Percentiles rank a stretch among this genome's conserved stretches.
These are phyloP conservation scores for Hirtodrosophila confusa DNA, from an alignment of 2,888 invertebrate genomes.

Conservation along the genomic window DNA sequence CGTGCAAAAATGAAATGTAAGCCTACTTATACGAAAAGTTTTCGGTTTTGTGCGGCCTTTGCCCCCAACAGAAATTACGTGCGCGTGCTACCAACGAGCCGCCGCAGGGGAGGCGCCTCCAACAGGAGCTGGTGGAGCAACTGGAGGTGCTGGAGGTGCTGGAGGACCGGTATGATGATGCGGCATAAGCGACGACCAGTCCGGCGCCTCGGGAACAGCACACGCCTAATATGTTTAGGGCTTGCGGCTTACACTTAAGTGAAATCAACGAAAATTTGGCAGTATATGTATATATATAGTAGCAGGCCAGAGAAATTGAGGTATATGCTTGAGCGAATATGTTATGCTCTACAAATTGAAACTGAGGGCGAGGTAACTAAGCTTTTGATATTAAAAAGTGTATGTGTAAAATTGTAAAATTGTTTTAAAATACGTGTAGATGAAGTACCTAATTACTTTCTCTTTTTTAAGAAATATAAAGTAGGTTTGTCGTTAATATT, in stretches of 20 bases:
- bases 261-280: conserved; percentile 69
- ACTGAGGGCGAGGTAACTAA: no score
- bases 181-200: conserved; percentile 55
- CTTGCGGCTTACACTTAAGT: conserved; percentile 68
- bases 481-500: no score
- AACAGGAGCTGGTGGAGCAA: conserved; percentile 13
- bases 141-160: background rate
- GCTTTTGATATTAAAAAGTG: no score
- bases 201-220: conserved; percentile 24
- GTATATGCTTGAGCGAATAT: background rate
- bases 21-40: conserved; percentile 53
- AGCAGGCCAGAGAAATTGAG: background rate
- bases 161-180: conserved; percentile 57
- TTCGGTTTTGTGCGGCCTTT: conserved; percentile 9
- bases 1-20: conserved; percentile 76
- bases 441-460: no score
- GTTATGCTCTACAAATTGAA: background rate
- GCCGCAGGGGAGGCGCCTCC: conserved; percentile 18
- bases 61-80: conserved; percentile 54
- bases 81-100: conserved; percentile 54
- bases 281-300: conserved; percentile 19
- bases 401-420: no score
- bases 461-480: no score
- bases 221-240: conserved; percentile 71
- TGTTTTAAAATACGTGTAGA: no score